Conservation (phyloP, 2,113 vertebrate genomes). For the Myotis yumanensis region DNA sequence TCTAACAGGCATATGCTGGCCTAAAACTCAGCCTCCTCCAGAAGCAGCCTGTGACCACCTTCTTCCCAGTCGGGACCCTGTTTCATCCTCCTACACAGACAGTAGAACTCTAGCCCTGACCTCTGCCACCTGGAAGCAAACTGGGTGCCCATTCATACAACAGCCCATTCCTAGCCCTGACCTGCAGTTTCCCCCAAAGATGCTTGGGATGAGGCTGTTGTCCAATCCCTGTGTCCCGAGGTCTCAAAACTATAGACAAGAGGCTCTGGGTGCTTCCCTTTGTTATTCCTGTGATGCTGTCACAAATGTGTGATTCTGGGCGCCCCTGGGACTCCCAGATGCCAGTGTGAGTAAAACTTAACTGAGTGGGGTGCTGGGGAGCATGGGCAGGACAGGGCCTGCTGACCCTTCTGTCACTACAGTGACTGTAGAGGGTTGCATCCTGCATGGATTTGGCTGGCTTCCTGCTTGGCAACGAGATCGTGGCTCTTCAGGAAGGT, state of each 20-base stretch:
- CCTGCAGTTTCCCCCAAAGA: neutral
- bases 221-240: neutral
- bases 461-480: slow-evolving; percentile 95
- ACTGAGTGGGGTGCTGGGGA: neutral
- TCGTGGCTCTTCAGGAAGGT: slow-evolving; percentile 96
- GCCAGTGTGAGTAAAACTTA: no score
- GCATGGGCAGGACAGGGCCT: neutral
- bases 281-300: no score
- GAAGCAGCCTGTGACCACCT: no score
- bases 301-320: no score
- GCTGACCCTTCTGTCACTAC: neutral
- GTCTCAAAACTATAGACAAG: neutral
- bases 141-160: neutral
- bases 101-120: no score
- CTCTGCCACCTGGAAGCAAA: no score
- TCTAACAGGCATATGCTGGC: no score
- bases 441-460: slow-evolving; percentile 94
- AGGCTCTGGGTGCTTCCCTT: neutral
- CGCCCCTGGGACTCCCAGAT: no score
- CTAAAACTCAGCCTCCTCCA: no score
- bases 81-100: no score
- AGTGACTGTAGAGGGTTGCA: slow-evolving; percentile 93
- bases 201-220: no score
- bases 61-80: no score
- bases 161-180: accelerated